These are phyloP conservation scores for Umimayanthus chanpuru DNA, from an alignment of 92 coral and sea anemone genomes.

Conservation along the genomic window DNA sequence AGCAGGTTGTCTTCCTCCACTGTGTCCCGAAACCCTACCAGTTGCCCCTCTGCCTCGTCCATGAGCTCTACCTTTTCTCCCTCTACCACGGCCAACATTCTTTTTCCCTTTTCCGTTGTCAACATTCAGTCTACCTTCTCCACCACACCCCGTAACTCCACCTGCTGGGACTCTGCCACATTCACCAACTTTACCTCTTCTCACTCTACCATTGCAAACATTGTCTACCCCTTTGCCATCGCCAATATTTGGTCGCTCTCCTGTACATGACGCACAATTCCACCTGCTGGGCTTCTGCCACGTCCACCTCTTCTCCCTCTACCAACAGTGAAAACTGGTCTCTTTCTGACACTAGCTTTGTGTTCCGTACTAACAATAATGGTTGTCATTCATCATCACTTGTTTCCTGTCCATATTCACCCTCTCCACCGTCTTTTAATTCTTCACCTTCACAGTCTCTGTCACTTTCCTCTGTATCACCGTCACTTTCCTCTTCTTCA, in stretches of 20 bases:
- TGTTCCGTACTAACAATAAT: neutral
- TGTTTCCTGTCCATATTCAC: neutral
- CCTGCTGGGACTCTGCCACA: neutral
- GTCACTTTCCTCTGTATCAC: too few relatives aligned
- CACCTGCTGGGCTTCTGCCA: neutral
- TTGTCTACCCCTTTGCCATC: too few relatives aligned
- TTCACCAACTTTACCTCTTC: too few relatives aligned
- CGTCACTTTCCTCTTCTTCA: too few relatives aligned
- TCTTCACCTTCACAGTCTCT: too few relatives aligned
- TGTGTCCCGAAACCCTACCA: constrained; percentile 1
- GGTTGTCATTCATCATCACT: neutral
- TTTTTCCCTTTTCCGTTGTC: too few relatives aligned
- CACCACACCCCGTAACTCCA: neutral
- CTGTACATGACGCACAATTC: neutral
- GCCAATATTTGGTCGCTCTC: too few relatives aligned
- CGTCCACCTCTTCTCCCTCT: neutral
- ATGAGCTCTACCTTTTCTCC: neutral
- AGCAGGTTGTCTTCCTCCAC: constrained; percentile 14
- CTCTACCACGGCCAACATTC: neutral
- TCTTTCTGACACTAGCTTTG: neutral
- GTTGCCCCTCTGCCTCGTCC: neutral
- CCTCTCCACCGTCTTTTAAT: too few relatives aligned
- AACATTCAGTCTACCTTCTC: too few relatives aligned
- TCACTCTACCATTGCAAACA: neutral
- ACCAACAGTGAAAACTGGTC: neutral